Evolutionary conservation across 2,888 invertebrate species (phyloP).

Genomic region (Tortricodes alternella): DNA sequence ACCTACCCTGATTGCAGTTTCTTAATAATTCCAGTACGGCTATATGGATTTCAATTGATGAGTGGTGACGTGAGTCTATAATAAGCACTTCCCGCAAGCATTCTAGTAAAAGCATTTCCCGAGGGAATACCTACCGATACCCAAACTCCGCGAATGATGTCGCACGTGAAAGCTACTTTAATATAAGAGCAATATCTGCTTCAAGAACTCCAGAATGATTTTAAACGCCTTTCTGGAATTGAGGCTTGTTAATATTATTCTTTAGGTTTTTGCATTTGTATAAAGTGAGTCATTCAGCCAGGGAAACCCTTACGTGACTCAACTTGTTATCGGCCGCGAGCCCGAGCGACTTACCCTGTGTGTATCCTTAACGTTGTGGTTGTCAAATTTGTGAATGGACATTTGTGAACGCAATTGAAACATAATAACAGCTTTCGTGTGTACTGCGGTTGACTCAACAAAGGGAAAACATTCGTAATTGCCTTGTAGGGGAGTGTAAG

Average conservation of each 20-base stretch:
- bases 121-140: too few species aligned
- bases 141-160: too few species aligned
- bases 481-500: neutral
- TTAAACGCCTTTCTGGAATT: neutral
- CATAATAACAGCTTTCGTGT: slow-evolving; percentile 24
- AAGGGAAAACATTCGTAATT: slow-evolving; percentile 18
- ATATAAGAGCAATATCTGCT: too few species aligned
- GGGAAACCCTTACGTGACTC: slow-evolving; percentile 81
- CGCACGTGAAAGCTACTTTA: too few species aligned
- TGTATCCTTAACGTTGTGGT: slow-evolving; percentile 58
- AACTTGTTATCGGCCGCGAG: slow-evolving; percentile 66
- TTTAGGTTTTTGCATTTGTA: slow-evolving; percentile 9
- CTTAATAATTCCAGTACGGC: too few species aligned
- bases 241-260: neutral
- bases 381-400: slow-evolving; percentile 40
- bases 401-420: slow-evolving; percentile 37
- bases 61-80: too few species aligned
- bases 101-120: too few species aligned
- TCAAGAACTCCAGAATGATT: too few species aligned
- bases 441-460: slow-evolving; percentile 27
- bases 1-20: too few species aligned
- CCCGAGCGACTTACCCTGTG: slow-evolving; percentile 57
- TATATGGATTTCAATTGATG: too few species aligned
- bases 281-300: slow-evolving; percentile 61
- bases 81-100: too few species aligned